A percentile compares a stretch with the other conserved stretches of the same genome.
These are phyloP conservation scores for Brachylomia viminalis DNA, from an alignment of 2,888 invertebrate genomes.

Conservation along the genomic window DNA sequence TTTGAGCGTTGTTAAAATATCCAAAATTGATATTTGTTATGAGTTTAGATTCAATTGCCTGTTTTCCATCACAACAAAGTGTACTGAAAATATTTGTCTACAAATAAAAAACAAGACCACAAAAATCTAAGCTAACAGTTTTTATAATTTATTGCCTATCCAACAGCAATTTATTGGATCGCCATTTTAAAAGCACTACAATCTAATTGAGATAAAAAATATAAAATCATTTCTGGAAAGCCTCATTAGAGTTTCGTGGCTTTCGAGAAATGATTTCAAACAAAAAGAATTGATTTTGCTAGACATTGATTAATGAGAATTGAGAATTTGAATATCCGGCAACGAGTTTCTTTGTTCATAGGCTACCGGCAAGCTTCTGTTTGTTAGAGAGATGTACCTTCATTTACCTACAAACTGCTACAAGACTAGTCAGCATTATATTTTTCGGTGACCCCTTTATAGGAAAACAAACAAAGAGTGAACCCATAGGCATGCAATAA, in stretches of 20 bases:
- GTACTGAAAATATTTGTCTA: slow-evolving; percentile 30
- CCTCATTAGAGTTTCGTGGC: slow-evolving; percentile 22
- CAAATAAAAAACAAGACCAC: slow-evolving; percentile 32
- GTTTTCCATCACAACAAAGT: slow-evolving; percentile 9
- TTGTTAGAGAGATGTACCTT: slow-evolving; percentile 8
- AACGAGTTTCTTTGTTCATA: slow-evolving; percentile 56
- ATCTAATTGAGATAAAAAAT: slow-evolving; percentile 33
- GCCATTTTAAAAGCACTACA: slow-evolving; percentile 36
- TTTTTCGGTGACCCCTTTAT: background rate
- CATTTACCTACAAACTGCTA: background rate
- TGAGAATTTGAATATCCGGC: slow-evolving; percentile 64
- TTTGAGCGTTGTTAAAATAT: background rate
- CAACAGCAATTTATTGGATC: slow-evolving; percentile 36
- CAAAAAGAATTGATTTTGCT: slow-evolving; percentile 62
- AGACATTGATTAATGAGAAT: slow-evolving; percentile 65
- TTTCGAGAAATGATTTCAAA: slow-evolving; percentile 52
- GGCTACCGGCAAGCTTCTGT: slow-evolving; percentile 22
- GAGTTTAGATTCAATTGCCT: background rate
- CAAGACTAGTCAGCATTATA: background rate
- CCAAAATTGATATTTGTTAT: background rate
- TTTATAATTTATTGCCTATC: slow-evolving; percentile 40
- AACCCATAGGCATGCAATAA: background rate
- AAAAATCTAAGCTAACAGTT: slow-evolving; percentile 20
- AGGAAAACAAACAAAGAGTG: slow-evolving; percentile 1
- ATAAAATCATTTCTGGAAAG: too few relatives aligned